Evolutionary conservation across 1,140 invertebrate species (phyloP).

Genomic region (Drosophila erecta): DNA sequence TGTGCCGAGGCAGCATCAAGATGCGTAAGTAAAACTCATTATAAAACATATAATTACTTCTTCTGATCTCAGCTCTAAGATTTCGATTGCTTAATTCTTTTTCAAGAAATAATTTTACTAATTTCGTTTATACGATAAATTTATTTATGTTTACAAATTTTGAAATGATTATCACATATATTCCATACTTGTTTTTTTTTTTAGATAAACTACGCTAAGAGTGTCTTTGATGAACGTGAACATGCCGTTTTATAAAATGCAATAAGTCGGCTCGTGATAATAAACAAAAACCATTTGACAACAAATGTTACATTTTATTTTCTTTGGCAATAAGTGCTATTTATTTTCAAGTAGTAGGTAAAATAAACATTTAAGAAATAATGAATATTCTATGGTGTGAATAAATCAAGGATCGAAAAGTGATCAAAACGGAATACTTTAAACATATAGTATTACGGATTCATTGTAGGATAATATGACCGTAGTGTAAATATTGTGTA

Average conservation of each 20-base stretch:
- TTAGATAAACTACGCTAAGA: constrained; percentile 95
- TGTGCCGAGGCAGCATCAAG: constrained; percentile 91
- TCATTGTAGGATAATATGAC: constrained; percentile 1
- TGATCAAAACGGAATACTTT: constrained; percentile 38
- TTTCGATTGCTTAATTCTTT: too few species aligned
- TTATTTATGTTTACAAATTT: constrained; percentile 28
- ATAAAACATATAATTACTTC: background rate
- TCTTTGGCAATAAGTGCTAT: constrained; percentile 38
- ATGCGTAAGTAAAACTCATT: constrained; percentile 84
- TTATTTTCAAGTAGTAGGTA: constrained; percentile 17
- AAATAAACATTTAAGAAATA: constrained; percentile 3
- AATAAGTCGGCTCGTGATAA: constrained; percentile 49
- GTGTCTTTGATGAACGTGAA: constrained; percentile 92
- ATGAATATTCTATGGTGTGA: constrained; percentile 13
- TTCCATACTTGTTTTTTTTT: constrained; percentile 85
- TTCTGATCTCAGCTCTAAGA: too few species aligned
- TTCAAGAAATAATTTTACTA: too few species aligned
- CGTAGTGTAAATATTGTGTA: constrained; percentile 6
- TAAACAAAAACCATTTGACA: constrained; percentile 44
- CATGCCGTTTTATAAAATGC: constrained; percentile 55
- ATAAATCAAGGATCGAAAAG: constrained; percentile 33
- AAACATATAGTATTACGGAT: constrained; percentile 6
- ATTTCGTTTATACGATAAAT: too few species aligned
- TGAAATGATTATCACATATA: constrained; percentile 40
- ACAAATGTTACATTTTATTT: constrained; percentile 27